Evolutionary conservation across 2,888 invertebrate genomes (phyloP).

Genomic region (Tuberolachnus salignus): DNA sequence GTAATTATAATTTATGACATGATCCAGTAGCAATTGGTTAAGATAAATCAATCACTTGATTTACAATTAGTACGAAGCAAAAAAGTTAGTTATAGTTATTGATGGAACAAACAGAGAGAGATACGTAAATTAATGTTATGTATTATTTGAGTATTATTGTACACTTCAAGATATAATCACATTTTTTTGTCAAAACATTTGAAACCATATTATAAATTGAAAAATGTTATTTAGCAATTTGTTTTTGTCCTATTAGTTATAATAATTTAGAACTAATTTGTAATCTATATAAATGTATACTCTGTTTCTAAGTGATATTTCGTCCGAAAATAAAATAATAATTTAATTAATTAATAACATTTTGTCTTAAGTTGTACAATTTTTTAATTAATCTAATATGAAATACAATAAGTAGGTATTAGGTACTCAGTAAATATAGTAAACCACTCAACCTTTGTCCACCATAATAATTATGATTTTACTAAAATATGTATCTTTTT

Average conservation of each 20-base stretch:
- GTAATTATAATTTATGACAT: too few species aligned
- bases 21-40: too few species aligned
- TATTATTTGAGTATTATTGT: slow-evolving; percentile 21
- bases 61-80: too few species aligned
- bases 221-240: slow-evolving; percentile 8
- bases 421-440: neutral
- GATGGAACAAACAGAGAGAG: too few species aligned
- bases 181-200: neutral
- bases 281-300: neutral
- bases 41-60: too few species aligned
- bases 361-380: neutral
- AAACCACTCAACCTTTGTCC: neutral
- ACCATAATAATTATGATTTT: too few species aligned
- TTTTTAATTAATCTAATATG: neutral
- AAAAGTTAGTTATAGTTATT: too few species aligned
- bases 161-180: neutral
- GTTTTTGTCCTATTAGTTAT: slow-evolving; percentile 38
- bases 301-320: neutral
- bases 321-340: neutral
- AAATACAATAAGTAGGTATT: too few species aligned
- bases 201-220: neutral
- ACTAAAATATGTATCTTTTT: neutral
- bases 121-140: neutral
- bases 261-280: neutral
- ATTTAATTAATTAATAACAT: neutral